phyloP scores from a whole-genome alignment of 2,113 vertebrate species.

The Seriola dumerili region DNA sequence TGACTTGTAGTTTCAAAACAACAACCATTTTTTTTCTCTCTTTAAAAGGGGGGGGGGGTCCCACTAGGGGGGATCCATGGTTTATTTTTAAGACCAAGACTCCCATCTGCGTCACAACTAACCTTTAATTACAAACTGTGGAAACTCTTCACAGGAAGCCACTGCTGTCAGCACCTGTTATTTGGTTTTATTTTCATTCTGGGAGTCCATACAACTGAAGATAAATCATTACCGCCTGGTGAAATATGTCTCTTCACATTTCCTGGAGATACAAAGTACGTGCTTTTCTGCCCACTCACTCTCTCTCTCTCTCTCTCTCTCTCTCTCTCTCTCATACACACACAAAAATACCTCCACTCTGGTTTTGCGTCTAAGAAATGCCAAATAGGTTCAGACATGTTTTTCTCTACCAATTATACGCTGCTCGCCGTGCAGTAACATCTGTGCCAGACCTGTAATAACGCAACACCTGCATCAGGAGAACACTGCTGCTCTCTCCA shows the following conservation, averaged over 20 bases:
- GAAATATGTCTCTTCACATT: conserved; percentile 36
- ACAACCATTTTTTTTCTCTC: too few species aligned
- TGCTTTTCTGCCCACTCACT: neutral
- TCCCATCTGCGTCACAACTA: neutral
- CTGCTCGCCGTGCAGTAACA: conserved; percentile 62
- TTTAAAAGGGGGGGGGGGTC: neutral
- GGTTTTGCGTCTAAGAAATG: conserved; percentile 31
- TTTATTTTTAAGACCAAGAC: neutral
- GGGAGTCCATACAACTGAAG: neutral
- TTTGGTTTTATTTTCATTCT: conserved; percentile 21
- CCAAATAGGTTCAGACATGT: conserved; percentile 76
- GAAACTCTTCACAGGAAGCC: conserved; percentile 35
- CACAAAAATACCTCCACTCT: conserved; percentile 22
- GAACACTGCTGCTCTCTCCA: neutral
- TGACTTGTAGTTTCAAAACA: neutral
- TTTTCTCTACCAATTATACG: conserved; percentile 72
- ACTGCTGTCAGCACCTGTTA: conserved; percentile 17
- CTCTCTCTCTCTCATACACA: neutral
- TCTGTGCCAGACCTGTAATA: conserved; percentile 82
- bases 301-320: neutral
- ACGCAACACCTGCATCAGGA: conserved; percentile 78
- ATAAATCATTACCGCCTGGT: conserved; percentile 24
- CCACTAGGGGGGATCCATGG: neutral
- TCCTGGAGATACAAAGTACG: neutral
- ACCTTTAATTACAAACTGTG: conserved; percentile 54